Percentiles rank a stretch among this genome's conserved stretches.
Evolutionary conservation across 2,797 vertebrate species (phyloP).

Genomic region (Thamnophis elegans): DNA sequence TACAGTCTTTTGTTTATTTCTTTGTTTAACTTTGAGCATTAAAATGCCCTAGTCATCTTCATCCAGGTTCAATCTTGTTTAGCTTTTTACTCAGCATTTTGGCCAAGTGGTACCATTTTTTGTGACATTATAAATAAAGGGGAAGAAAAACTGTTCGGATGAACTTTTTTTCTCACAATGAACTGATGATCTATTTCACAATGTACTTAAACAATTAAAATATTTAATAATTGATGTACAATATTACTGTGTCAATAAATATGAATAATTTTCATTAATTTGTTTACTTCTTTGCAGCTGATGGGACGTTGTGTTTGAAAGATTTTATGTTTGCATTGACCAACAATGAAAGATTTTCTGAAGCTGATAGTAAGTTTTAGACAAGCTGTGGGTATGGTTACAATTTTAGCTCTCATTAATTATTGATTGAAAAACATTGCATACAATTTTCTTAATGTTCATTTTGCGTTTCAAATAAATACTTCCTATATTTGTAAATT

Average conservation of each 20-base stretch:
- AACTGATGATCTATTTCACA: background rate
- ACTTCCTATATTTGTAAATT: background rate
- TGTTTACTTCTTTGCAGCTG: constrained; percentile 1
- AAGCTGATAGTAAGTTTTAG: constrained; percentile 35
- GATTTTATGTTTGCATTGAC: constrained; percentile 14
- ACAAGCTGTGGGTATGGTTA: background rate
- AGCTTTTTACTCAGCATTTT: background rate
- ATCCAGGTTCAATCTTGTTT: background rate
- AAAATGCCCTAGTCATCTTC: background rate
- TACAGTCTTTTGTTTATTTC: background rate
- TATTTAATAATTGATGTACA: background rate
- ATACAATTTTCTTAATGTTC: background rate
- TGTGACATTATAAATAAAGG: background rate
- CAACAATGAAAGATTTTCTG: constrained; percentile 3
- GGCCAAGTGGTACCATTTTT: background rate
- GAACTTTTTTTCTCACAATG: background rate
- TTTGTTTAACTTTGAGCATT: background rate
- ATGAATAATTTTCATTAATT: background rate
- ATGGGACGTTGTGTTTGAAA: constrained; percentile 17
- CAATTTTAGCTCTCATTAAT: background rate
- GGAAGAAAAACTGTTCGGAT: background rate
- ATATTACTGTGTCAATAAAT: background rate
- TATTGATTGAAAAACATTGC: background rate
- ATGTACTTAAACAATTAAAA: background rate
- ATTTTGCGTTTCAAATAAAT: background rate